Base-by-base conservation (phyloP, 2,888 invertebrate genomes). In the Alviniconcha strummeri region DNA sequence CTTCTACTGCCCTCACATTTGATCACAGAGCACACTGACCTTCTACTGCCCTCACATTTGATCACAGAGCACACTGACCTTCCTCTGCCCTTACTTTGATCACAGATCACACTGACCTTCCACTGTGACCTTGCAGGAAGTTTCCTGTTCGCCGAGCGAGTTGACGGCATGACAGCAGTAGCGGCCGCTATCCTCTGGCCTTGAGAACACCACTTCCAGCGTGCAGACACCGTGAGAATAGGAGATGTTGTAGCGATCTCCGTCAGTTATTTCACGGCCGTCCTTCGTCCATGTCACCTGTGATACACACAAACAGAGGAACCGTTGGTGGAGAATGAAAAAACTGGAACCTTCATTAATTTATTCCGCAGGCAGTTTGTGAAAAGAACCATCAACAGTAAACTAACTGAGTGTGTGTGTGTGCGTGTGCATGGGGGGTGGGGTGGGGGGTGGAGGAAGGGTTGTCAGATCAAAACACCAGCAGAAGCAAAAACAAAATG, bases 161-260 rank as follows among this genome's bases (percentile, higher is more conserved):
- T 99, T 99, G 88, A 96, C 96, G 36, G 99, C 99, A 67, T 97
- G 95, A 94, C 99, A 99, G 75, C 96, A 96, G 94, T 99, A 99
- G 93, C 97, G 98, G 89, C 99, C 99, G 87, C 98, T 98, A 95
- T 99, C 99, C 85, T 96, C 96, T 0, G 98, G 97, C 91, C 97
- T 96, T 93, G 98, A 98, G 94, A 98, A 97, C 88, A 97, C 96
- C 90, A 99, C 98, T 95, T 99, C 99, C 95, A 99, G 96, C 0
- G 98, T 98, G 82, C 98, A 97, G 77, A 99, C 98, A 90, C 99
- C 99, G 94, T 98, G 98, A 5, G 98, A 96, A 93, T 97, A 96
- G 6, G 96, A 96, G 96, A 98, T 97, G 83, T 97, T 96, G 94
- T 97, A 98, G 67, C 93, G 92, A 81, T 92, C 92, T 90, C 98